These are phyloP conservation scores for Thymelicus acteon DNA, from an alignment of 2,888 invertebrate genomes.

Conservation along the genomic window DNA sequence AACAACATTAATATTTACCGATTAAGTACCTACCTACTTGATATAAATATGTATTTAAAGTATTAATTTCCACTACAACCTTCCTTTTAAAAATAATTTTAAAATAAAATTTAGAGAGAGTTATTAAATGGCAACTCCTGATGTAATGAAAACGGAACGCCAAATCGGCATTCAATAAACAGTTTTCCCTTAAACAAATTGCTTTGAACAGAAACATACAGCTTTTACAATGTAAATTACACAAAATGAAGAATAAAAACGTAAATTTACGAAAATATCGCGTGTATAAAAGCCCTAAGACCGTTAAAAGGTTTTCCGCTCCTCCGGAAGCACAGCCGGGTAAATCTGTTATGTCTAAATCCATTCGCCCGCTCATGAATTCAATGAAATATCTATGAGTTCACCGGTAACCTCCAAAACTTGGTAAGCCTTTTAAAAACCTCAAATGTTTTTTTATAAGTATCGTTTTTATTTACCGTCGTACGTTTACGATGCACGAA, in stretches of 20 bases:
- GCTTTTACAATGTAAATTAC: no score
- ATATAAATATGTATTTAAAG: no score
- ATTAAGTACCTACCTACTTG: no score
- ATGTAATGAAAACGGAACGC: no score
- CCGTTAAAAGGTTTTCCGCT: constrained; percentile 31
- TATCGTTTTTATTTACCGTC: constrained; percentile 1
- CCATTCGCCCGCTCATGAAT: constrained; percentile 29
- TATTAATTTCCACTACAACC: no score
- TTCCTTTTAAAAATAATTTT: no score
- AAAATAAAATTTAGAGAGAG: no score
- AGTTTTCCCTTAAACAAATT: no score
- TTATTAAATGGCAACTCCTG: no score
- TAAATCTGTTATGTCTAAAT: constrained; percentile 31
- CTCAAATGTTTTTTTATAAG: constrained; percentile 1
- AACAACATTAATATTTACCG: no score
- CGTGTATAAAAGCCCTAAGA: constrained; percentile 21
- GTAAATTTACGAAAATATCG: constrained; percentile 8
- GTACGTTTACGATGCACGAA: neutral
- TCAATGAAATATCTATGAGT: constrained; percentile 32
- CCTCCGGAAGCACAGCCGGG: constrained; percentile 25
- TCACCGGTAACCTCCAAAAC: constrained; percentile 18
- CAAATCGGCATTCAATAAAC: no score
- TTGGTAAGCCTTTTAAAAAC: constrained; percentile 9
- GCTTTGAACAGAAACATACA: no score
- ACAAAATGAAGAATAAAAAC: neutral